Base-by-base conservation (phyloP, 2,797 vertebrate genomes). In the Gouania willdenowi region DNA sequence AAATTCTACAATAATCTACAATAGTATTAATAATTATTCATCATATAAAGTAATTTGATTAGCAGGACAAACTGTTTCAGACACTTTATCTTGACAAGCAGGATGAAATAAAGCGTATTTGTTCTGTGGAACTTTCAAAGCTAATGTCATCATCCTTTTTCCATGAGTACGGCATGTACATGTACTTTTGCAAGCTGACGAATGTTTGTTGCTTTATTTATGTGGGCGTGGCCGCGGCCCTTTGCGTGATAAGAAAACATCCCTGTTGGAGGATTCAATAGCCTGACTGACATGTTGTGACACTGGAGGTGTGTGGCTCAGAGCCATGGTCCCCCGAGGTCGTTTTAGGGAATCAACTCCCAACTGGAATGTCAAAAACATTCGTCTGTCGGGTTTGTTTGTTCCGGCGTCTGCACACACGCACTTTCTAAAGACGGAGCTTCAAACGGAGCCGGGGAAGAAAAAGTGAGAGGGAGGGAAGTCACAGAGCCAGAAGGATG, bases 211-310 rank as follows among this genome's bases (percentile, higher is more conserved):
- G 35, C 1, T 37, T 5, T 62, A 22, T 55, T 2, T 55, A 31
- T 39, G 3, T 16, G 44, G 60, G 55, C 3, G 51, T 18, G 61
- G 43, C 37, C 10, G 1, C n/a, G 1, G 3, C 22, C 31, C 42
- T 14, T 60, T 2, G 63, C 67, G 72, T 61, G 66, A 67, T 71
- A 80, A 70, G 52, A n/a, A 50, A 36, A 36, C 27, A 13, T 47
- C 12, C 10, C 10, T 4, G 9, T 4, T 30, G 23, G 44, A 60
- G 66, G 79, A 80, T 52, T 80, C 75, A 83, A 72, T 66, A 58
- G 62, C 54, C 57, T 68, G 66, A 65, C 51, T 79, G 77, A 83
- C 80, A 58, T 78, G 77, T 54, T 54, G 17, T 68, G 76, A 79
- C 77, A 75, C 75, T 66, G 67, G 78, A 75, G 27, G 69, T 52